phyloP scores from a whole-genome alignment of 2,888 invertebrate species.

The Ophion slaviceki region DNA sequence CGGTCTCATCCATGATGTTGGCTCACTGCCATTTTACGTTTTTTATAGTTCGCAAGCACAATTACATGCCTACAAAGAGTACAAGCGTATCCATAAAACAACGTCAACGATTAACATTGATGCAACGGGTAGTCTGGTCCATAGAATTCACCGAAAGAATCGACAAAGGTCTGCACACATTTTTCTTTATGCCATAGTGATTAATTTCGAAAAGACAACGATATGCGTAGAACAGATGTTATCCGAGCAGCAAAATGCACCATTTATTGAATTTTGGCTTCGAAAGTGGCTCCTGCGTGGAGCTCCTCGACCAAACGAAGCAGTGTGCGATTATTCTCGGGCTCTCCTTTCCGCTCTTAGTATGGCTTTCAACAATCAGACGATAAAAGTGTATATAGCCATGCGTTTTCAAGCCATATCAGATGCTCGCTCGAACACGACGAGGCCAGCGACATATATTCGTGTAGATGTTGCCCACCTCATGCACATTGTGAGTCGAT shows the following conservation, averaged over 20 bases:
- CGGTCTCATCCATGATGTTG: neutral
- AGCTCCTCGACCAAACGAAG: slow-evolving; percentile 36
- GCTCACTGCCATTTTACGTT: neutral
- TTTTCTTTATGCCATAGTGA: slow-evolving; percentile 38
- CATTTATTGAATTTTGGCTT: slow-evolving; percentile 41
- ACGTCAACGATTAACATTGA: slow-evolving; percentile 12
- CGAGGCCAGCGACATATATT: neutral
- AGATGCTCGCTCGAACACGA: neutral
- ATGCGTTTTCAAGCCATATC: slow-evolving; percentile 14
- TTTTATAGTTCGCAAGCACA: neutral
- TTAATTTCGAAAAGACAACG: slow-evolving; percentile 37
- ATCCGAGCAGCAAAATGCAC: slow-evolving; percentile 46
- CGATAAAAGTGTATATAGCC: slow-evolving; percentile 32
- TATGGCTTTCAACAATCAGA: slow-evolving; percentile 44
- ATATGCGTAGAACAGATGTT: slow-evolving; percentile 40
- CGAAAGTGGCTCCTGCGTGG: slow-evolving; percentile 32
- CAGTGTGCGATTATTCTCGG: slow-evolving; percentile 48
- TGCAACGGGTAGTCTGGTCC: slow-evolving; percentile 51
- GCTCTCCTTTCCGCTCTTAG: slow-evolving; percentile 46
- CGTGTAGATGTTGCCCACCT: too few relatives aligned
- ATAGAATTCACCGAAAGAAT: slow-evolving; percentile 30
- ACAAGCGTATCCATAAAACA: slow-evolving; percentile 17
- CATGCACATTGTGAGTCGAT: slow-evolving; percentile 47
- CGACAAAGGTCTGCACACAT: slow-evolving; percentile 24
- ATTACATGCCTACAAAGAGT: slow-evolving; percentile 38